Evolutionary conservation across 2,888 invertebrate genomes (phyloP).

Genomic region (Deilephila porcellus): DNA sequence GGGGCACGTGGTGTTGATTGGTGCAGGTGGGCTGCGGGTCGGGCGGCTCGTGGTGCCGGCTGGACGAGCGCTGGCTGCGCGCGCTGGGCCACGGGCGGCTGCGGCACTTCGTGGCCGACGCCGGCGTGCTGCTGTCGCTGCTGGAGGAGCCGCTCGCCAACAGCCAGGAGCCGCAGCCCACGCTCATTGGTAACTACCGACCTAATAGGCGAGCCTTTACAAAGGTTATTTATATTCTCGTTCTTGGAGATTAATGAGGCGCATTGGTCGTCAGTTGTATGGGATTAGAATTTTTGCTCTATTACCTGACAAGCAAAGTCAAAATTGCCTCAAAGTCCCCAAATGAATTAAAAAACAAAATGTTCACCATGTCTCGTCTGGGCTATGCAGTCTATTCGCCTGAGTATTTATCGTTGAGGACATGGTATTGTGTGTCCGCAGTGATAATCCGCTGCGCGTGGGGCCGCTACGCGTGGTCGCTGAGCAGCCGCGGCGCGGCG

Average conservation of each 20-base stretch:
- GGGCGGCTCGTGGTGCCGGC: conserved; percentile 91
- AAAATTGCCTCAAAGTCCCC: too few species aligned
- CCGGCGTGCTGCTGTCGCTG: conserved; percentile 93
- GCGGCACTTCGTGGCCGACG: conserved; percentile 95
- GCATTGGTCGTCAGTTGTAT: neutral
- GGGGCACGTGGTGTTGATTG: neutral
- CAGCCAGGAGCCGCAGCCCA: conserved; percentile 96
- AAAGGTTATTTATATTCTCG: too few species aligned
- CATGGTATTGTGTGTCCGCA: conserved; percentile 48
- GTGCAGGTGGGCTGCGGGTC: conserved; percentile 91
- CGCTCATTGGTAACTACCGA: conserved; percentile 85
- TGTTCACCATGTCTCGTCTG: too few species aligned
- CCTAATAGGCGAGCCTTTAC: too few species aligned
- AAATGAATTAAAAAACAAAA: too few species aligned
- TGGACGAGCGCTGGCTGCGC: conserved; percentile 93
- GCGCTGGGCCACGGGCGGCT: conserved; percentile 85
- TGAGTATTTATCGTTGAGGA: too few species aligned
- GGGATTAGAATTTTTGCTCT: too few species aligned
- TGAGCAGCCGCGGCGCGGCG: conserved; percentile 94
- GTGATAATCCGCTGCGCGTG: conserved; percentile 96
- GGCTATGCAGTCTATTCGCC: too few species aligned
- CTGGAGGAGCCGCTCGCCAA: conserved; percentile 97
- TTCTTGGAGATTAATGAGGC: too few species aligned
- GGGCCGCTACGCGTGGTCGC: conserved; percentile 97
- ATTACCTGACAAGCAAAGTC: too few species aligned